Base-by-base conservation (phyloP, 2,888 invertebrate species). In the Cylloceria caligata region DNA sequence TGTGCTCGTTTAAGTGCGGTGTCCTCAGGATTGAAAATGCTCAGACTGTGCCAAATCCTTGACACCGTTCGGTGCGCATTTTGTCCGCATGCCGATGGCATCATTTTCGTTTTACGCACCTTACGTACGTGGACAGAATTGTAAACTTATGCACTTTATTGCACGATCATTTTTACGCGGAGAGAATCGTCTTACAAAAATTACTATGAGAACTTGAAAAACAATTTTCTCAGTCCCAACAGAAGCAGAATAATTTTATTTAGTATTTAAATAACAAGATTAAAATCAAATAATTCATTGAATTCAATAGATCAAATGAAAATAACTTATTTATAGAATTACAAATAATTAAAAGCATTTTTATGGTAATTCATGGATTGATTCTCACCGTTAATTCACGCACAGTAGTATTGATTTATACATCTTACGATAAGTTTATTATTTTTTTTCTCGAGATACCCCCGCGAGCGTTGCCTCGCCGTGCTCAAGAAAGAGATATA, bases 31-130 rank as follows among this genome's bases (percentile, higher is more conserved):
- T 89, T 89, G 87, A 83, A 89, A 86, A 89, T 87, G 76, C 71
- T 64, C 34, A 83, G 55, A 82, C 86, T 88, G 89, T 86, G 89
- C 83, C 89, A 88, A 86, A 88, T 88, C 89, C 86, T 89, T 86
- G 71, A 69, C 79, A 81, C 60, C 65, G 65, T 55, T 77, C 16
- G 34, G 76, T 69, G 77, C 62, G 64, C 34, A 49, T 68, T 16
- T 45, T 34, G 34, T 62, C 30, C 74, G 62, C 74, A 60, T 62
- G 69, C 27, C 27, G 42, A 16, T 57, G 9, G 57, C 49, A 21
- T 34, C 5, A 24, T 73, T 73, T 64, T 73, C 19, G 1, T 60
- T 55, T 64, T 16, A 34, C 60, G 19, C 34, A 34, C 60, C 2
- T 34, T n/a, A 16, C 4, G 13, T n/a, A 34, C 60, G 60, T 34